phyloP scores from a whole-genome alignment of 2,888 invertebrate genomes.

The Ectropis crepuscularia region DNA sequence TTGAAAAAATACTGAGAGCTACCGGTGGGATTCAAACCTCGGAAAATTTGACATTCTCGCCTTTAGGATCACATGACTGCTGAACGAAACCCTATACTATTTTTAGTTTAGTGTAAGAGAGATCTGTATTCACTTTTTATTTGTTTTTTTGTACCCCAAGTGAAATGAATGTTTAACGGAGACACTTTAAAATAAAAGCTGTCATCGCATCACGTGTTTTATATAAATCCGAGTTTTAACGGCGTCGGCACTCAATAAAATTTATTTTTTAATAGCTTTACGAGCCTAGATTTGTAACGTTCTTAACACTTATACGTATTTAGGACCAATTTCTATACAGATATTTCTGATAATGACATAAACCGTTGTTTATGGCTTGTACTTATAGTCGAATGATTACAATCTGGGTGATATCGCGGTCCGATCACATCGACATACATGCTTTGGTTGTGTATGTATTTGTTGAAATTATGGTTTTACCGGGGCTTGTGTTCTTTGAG shows the following conservation, averaged over 20 bases:
- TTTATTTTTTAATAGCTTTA: conserved; percentile 69
- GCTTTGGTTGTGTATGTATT: too few relatives aligned
- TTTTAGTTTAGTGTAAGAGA: too few relatives aligned
- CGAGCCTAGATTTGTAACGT: conserved; percentile 60
- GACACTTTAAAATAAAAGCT: conserved; percentile 65
- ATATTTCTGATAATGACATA: conserved; percentile 49
- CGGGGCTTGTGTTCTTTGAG: too few relatives aligned
- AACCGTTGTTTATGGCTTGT: conserved; percentile 49
- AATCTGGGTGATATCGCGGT: conserved; percentile 30
- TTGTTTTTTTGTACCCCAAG: conserved; percentile 50
- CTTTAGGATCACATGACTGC: too few relatives aligned
- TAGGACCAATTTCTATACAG: conserved; percentile 53
- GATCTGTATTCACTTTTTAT: neutral
- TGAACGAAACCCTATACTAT: too few relatives aligned
- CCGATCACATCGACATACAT: too few relatives aligned
- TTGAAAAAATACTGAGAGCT: too few relatives aligned
- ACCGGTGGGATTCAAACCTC: too few relatives aligned
- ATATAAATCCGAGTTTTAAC: conserved; percentile 74
- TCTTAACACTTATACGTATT: conserved; percentile 62
- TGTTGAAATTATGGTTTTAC: too few relatives aligned
- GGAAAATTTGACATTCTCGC: too few relatives aligned
- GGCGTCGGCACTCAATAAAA: conserved; percentile 72
- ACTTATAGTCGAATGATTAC: conserved; percentile 46
- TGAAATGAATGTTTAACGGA: conserved; percentile 66
- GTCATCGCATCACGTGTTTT: conserved; percentile 71